Conservation (phyloP, 2,888 invertebrate genomes). For the Thereva nobilitata region DNA sequence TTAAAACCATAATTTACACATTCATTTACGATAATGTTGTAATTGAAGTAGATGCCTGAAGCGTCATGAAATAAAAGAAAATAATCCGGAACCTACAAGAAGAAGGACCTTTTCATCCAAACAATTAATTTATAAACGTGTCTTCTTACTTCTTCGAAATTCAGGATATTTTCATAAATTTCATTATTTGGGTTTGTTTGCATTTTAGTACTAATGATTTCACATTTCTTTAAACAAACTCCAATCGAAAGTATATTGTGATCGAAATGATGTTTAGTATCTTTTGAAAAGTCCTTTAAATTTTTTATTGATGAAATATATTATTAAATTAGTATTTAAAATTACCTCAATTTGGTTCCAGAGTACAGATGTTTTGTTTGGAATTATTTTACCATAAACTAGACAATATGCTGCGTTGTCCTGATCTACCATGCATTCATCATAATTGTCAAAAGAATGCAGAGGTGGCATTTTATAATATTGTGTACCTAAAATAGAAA, state of each 20-base stretch:
- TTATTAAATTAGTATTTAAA: background rate
- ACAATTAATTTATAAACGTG: too few species aligned
- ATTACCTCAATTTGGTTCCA: slow-evolving; percentile 22
- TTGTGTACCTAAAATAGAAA: background rate
- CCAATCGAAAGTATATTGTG: slow-evolving; percentile 38
- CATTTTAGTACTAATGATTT: background rate
- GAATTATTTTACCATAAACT: slow-evolving; percentile 6
- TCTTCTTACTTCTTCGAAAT: too few species aligned
- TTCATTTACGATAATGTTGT: slow-evolving; percentile 10
- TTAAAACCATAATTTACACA: slow-evolving; percentile 40
- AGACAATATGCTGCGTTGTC: slow-evolving; percentile 48
- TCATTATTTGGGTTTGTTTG: background rate
- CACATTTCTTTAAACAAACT: slow-evolving; percentile 39
- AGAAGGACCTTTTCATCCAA: too few species aligned
- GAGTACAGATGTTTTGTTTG: slow-evolving; percentile 14
- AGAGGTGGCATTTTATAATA: slow-evolving; percentile 38
- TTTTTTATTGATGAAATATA: background rate
- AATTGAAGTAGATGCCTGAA: too few species aligned
- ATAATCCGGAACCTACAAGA: too few species aligned
- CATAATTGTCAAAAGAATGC: slow-evolving; percentile 34
- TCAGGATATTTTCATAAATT: background rate
- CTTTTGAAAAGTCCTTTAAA: slow-evolving; percentile 33
- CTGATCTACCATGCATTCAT: slow-evolving; percentile 28
- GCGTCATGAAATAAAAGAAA: too few species aligned
- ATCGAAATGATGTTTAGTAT: slow-evolving; percentile 28